phyloP scores from a whole-genome alignment of 2,113 vertebrate species.

The Nycticryphes semicollaris region DNA sequence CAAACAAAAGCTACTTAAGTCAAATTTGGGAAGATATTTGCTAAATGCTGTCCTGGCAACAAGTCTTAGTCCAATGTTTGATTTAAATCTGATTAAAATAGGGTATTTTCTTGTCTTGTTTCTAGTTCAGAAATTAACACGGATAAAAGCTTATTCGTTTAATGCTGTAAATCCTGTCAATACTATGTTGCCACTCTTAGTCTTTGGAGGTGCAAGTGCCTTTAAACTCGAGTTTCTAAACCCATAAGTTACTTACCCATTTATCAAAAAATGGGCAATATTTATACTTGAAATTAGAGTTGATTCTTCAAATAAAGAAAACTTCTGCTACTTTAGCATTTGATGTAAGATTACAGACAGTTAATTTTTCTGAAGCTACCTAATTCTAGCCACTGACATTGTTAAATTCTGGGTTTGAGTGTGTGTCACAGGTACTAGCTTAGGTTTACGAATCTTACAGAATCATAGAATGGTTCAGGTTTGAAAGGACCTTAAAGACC shows the following conservation, averaged over 20 bases:
- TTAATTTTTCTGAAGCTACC: not conserved
- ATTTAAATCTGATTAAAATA: not conserved
- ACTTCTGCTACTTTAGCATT: not conserved
- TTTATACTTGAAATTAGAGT: not conserved
- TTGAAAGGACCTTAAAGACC: not conserved
- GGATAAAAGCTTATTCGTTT: not conserved
- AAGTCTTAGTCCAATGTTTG: not conserved
- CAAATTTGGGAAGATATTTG: not conserved
- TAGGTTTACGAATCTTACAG: not conserved
- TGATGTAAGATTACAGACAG: not conserved
- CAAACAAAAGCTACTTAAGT: not conserved
- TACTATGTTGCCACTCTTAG: not conserved
- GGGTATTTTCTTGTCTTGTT: not conserved
- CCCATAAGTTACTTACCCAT: not conserved
- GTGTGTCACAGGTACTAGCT: not conserved
- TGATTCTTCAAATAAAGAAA: not conserved
- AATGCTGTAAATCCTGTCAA: fast-evolving
- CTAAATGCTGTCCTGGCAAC: not conserved
- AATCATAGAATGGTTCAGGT: not conserved
- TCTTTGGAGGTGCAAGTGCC: not conserved
- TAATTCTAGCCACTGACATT: not conserved
- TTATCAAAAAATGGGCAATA: not conserved
- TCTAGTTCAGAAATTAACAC: not conserved
- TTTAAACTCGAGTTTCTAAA: not conserved
- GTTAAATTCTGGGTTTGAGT: not conserved